Conservation (phyloP, 2,888 invertebrate genomes). For the Alsophila aescularia region DNA sequence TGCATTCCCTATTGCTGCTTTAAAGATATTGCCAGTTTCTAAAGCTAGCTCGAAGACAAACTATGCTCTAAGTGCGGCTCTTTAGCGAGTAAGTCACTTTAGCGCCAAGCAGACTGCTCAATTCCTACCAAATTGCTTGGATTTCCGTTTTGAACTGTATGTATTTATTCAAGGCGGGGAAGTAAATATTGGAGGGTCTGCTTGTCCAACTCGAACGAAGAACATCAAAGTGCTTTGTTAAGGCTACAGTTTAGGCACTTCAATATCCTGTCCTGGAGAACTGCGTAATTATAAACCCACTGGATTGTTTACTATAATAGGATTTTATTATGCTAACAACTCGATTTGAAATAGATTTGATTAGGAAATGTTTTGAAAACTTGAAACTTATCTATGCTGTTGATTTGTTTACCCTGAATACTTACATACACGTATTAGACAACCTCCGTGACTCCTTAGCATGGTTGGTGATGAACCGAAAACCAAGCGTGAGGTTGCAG, state of each 20-base stretch:
- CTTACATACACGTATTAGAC: too few relatives aligned
- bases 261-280: slow-evolving; percentile 66
- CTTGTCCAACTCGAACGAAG: slow-evolving; percentile 68
- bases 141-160: slow-evolving; percentile 76
- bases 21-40: slow-evolving; percentile 21
- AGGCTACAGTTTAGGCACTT: slow-evolving; percentile 63
- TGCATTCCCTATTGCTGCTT: slow-evolving; percentile 11
- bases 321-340: too few relatives aligned
- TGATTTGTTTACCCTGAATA: too few relatives aligned
- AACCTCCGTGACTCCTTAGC: too few relatives aligned
- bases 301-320: slow-evolving; percentile 55
- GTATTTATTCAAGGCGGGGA: slow-evolving; percentile 64
- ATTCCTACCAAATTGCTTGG: too few relatives aligned
- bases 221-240: slow-evolving; percentile 74
- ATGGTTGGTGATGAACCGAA: too few relatives aligned
- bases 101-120: slow-evolving; percentile 50
- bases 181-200: slow-evolving; percentile 72
- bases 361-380: slow-evolving; percentile 1
- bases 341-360: slow-evolving; percentile 16
- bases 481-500: too few relatives aligned
- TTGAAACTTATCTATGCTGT: too few relatives aligned
- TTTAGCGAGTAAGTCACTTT: slow-evolving; percentile 39
- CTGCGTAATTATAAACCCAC: slow-evolving; percentile 56
- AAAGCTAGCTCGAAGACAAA: slow-evolving; percentile 34
- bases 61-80: slow-evolving; percentile 34